Conservation (phyloP, 2,797 vertebrate genomes). For the Urophycis tenuis region DNA sequence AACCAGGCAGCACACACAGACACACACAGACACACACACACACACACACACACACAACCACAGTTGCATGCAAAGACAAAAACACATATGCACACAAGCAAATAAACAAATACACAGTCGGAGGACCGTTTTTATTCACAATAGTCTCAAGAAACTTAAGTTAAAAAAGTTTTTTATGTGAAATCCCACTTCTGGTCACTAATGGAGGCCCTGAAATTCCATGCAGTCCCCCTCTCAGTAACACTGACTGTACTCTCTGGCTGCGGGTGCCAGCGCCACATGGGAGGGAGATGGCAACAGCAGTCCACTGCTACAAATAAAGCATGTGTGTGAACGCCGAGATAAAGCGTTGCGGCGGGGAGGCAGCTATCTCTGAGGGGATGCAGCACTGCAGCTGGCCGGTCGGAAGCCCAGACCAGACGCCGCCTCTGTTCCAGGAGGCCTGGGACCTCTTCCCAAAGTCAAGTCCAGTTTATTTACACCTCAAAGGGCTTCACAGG, state of each 20-base stretch:
- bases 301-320: not conserved
- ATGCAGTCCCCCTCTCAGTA: not conserved
- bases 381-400: not conserved
- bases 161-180: not conserved
- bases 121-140: not conserved
- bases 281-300: not conserved
- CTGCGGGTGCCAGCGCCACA: not conserved
- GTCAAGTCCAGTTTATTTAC: conserved; percentile 16
- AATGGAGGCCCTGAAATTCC: not conserved
- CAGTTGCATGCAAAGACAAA: not conserved
- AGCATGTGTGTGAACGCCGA: not conserved
- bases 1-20: not conserved
- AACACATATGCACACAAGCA: not conserved
- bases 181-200: not conserved
- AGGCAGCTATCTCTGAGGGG: not conserved
- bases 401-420: not conserved
- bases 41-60: not conserved
- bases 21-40: not conserved
- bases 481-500: conserved; percentile 10
- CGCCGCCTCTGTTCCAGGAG: conserved; percentile 11
- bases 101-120: not conserved
- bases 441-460: conserved; percentile 13
- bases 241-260: not conserved
- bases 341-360: not conserved
- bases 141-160: not conserved